A percentile compares a stretch with the other conserved stretches of the same genome.
These are phyloP conservation scores for Gorsachius magnificus DNA, from an alignment of 2,797 vertebrate species.

Conservation along the genomic window DNA sequence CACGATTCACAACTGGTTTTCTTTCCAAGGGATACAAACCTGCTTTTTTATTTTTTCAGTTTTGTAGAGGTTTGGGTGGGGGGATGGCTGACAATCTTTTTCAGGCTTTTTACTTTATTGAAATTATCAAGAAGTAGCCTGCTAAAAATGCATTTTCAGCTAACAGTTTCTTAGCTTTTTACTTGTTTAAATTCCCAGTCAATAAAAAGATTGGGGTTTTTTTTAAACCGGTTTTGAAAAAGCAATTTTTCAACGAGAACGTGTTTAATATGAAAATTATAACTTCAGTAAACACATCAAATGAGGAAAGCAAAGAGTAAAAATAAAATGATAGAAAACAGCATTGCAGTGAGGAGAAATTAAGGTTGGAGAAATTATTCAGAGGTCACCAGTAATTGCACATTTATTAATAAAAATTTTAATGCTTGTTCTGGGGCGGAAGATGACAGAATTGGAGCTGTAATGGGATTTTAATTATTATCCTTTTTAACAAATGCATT, in stretches of 20 bases:
- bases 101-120: not conserved
- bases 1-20: not conserved
- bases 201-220: not conserved
- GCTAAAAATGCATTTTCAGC: not conserved
- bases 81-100: not conserved
- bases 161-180: not conserved
- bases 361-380: slow-evolving; percentile 21
- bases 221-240: not conserved
- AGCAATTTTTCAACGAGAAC: not conserved
- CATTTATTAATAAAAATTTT: slow-evolving; percentile 29
- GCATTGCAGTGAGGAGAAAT: not conserved
- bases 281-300: slow-evolving; percentile 7
- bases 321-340: not conserved
- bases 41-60: not conserved
- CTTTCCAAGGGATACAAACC: not conserved
- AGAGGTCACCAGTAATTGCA: slow-evolving; percentile 24
- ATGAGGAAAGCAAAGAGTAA: not conserved
- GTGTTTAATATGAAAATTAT: not conserved
- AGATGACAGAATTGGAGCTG: slow-evolving; percentile 19
- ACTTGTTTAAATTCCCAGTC: not conserved
- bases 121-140: not conserved
- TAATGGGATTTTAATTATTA: slow-evolving; percentile 48
- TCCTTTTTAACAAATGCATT: slow-evolving; percentile 1
- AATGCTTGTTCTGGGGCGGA: slow-evolving; percentile 17
- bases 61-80: not conserved